Evolutionary conservation across 2,888 invertebrate genomes (phyloP).

Genomic region (Ormyrus nitidulus): DNA sequence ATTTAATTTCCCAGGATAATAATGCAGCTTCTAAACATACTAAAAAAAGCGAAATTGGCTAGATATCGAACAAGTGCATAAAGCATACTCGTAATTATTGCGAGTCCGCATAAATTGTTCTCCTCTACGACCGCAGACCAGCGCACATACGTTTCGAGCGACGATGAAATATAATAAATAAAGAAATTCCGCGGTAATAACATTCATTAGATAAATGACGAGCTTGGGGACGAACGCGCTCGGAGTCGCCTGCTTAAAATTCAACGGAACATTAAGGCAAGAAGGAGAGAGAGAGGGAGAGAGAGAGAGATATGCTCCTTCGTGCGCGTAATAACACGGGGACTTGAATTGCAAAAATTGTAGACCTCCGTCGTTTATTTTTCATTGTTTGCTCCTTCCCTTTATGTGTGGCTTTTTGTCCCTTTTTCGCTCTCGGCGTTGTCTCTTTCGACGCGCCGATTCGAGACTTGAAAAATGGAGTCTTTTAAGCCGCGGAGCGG

Average conservation of each 20-base stretch:
- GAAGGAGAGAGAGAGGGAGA: conserved; percentile 15
- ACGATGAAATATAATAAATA: conserved; percentile 37
- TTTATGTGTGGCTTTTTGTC: neutral
- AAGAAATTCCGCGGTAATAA: conserved; percentile 48
- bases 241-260: conserved; percentile 47
- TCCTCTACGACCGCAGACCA: no score
- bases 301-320: conserved; percentile 15
- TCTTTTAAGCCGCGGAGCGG: neutral
- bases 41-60: no score
- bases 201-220: conserved; percentile 52
- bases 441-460: no score
- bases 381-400: conserved; percentile 43
- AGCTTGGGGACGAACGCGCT: neutral
- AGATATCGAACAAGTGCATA: no score
- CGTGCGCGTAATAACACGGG: conserved; percentile 53
- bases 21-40: no score
- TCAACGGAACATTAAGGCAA: conserved; percentile 41
- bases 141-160: no score
- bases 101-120: no score
- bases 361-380: conserved; percentile 55
- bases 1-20: no score
- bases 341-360: conserved; percentile 56
- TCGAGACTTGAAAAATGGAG: no score
- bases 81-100: no score
- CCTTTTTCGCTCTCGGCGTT: neutral